Conservation (phyloP, 2,113 vertebrate genomes). For the Micromys minutus region DNA sequence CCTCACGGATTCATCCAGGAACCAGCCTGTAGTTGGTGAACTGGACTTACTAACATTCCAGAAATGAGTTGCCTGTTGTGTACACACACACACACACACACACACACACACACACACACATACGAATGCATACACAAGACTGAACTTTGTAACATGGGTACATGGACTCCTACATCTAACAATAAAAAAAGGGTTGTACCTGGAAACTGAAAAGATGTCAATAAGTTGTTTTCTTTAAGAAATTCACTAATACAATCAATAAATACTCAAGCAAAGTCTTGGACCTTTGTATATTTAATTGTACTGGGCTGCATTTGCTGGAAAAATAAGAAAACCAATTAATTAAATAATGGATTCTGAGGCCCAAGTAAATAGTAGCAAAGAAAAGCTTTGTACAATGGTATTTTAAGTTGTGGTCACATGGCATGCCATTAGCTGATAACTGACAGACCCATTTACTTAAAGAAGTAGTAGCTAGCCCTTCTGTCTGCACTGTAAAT, state of each 20-base stretch:
- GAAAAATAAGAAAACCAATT: conserved; percentile 43
- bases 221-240: neutral
- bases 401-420: conserved; percentile 12
- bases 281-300: neutral
- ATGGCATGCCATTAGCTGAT: neutral
- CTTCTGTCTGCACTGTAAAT: neutral
- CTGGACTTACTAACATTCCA: neutral
- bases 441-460: conserved; percentile 5
- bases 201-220: neutral
- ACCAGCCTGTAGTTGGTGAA: neutral
- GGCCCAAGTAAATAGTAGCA: conserved; percentile 24
- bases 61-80: neutral
- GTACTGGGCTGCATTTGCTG: conserved; percentile 17
- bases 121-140: no score
- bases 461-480: neutral
- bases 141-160: neutral
- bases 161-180: neutral
- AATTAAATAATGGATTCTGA: conserved; percentile 45
- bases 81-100: neutral
- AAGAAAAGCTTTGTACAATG: neutral
- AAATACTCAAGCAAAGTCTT: conserved; percentile 36
- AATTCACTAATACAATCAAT: conserved; percentile 20
- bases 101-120: neutral
- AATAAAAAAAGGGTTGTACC: neutral
- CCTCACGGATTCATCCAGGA: neutral